phyloP scores from a whole-genome alignment of 2,888 invertebrate species.

The Eupithecia tripunctaria region DNA sequence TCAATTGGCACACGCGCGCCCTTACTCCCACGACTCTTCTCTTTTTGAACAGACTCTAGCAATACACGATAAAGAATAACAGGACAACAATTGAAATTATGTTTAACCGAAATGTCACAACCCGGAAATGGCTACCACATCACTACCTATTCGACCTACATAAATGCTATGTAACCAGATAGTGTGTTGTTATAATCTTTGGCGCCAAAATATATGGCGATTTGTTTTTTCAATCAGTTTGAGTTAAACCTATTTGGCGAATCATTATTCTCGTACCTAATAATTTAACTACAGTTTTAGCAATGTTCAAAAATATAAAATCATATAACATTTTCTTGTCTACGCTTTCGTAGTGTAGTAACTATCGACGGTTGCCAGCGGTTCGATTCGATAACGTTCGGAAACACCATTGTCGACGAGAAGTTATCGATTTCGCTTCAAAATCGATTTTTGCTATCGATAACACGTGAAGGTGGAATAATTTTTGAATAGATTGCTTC shows the following conservation, averaged over 20 bases:
- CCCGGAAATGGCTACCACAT: constrained; percentile 40
- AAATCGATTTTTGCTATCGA: constrained; percentile 20
- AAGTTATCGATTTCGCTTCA: constrained; percentile 41
- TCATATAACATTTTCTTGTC: constrained; percentile 18
- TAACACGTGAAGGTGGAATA: neutral
- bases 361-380: constrained; percentile 47
- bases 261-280: neutral
- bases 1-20: too few species aligned
- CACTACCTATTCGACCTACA: constrained; percentile 27
- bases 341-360: constrained; percentile 38
- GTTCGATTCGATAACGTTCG: constrained; percentile 41
- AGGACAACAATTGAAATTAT: constrained; percentile 24
- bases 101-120: constrained; percentile 41
- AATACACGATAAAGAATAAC: constrained; percentile 23
- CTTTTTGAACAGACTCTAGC: too few species aligned
- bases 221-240: neutral
- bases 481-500: neutral
- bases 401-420: constrained; percentile 46
- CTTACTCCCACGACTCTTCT: too few species aligned
- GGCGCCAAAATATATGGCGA: constrained; percentile 1
- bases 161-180: constrained; percentile 12
- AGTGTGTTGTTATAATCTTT: constrained; percentile 5
- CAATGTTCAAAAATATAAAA: constrained; percentile 10
- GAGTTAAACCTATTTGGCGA: constrained; percentile 1
- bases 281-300: neutral